Conservation (phyloP, 1,140 invertebrate species). For the Drosophila tsacasi region DNA sequence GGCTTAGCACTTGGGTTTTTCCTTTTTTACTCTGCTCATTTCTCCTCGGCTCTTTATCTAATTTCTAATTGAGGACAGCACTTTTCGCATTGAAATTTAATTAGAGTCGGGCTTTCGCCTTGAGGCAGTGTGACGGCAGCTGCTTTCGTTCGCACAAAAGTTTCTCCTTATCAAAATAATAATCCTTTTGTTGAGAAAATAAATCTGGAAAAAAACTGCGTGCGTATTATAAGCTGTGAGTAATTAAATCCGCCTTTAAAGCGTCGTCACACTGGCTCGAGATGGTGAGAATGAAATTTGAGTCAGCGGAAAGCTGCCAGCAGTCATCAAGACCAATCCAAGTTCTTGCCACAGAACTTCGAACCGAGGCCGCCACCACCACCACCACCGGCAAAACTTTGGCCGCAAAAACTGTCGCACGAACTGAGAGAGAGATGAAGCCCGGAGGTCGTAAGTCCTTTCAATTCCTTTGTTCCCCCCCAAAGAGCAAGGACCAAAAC, state of each 20-base stretch:
- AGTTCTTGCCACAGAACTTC: constrained; percentile 38
- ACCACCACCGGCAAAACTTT: constrained; percentile 26
- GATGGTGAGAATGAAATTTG: background rate
- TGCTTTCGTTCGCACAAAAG: constrained; percentile 49
- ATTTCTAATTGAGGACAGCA: constrained; percentile 58
- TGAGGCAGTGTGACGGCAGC: constrained; percentile 23
- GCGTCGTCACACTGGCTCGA: background rate
- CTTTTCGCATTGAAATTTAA: constrained; percentile 65
- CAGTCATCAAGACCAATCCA: constrained; percentile 18
- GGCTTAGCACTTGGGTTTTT: constrained; percentile 16
- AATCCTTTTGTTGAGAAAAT: constrained; percentile 43
- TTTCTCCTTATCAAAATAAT: constrained; percentile 44
- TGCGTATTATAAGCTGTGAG: constrained; percentile 8
- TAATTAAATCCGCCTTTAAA: constrained; percentile 51
- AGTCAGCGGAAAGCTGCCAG: constrained; percentile 10
- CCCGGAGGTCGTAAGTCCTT: constrained; percentile 5
- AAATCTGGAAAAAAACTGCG: background rate
- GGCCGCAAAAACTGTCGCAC: constrained; percentile 39
- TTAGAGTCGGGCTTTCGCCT: constrained; percentile 47
- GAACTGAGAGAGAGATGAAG: constrained; percentile 1
- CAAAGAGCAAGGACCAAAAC: background rate
- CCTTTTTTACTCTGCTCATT: background rate
- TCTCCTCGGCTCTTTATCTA: constrained; percentile 22
- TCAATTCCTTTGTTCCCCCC: constrained; percentile 19
- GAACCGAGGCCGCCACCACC: background rate